phyloP scores from a whole-genome alignment of 2,888 invertebrate species.

The Eupithecia tripunctaria region DNA sequence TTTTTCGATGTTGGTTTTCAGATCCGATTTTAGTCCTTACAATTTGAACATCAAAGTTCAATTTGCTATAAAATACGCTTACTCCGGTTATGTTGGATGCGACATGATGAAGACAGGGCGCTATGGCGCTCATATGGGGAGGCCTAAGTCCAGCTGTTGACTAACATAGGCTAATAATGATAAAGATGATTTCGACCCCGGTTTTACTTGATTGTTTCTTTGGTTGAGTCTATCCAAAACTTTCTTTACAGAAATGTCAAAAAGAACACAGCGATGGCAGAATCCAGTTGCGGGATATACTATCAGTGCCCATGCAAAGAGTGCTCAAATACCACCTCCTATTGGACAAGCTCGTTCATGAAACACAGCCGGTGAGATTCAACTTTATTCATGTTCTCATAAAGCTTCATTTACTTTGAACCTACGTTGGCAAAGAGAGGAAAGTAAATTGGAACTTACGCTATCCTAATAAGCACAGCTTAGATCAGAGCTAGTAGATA shows the following conservation, averaged over 20 bases:
- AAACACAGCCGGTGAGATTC: conserved; percentile 89
- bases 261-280: conserved; percentile 97
- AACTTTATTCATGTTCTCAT: background rate
- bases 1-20: background rate
- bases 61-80: too few relatives aligned
- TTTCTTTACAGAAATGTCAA: conserved; percentile 91
- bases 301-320: conserved; percentile 99
- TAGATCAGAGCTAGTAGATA: background rate
- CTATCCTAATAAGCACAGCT: background rate
- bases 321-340: conserved; percentile 98
- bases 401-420: background rate
- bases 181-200: too few relatives aligned
- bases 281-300: conserved; percentile 96
- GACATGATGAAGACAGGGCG: too few relatives aligned
- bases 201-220: background rate
- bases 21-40: background rate
- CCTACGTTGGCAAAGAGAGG: background rate
- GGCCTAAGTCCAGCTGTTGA: too few relatives aligned
- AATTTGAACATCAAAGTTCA: background rate
- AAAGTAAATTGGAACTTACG: background rate
- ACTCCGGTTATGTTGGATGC: too few relatives aligned
- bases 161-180: too few relatives aligned
- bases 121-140: too few relatives aligned
- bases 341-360: conserved; percentile 93
- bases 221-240: background rate